Evolutionary conservation across 2,113 vertebrate species (phyloP).

Genomic region (Apodemus speciosus): DNA sequence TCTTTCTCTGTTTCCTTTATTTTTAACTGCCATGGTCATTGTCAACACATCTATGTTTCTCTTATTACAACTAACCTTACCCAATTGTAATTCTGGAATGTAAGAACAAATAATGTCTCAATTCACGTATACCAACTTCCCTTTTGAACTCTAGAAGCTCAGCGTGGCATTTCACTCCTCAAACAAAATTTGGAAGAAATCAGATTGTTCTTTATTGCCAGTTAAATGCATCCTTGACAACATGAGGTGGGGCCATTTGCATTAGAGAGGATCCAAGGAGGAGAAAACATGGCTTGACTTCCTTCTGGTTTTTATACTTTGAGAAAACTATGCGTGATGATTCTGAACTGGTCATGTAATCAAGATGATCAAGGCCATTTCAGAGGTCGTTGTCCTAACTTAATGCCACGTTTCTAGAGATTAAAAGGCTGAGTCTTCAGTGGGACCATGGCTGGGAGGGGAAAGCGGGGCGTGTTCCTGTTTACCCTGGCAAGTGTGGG

Average conservation of each 20-base stretch:
- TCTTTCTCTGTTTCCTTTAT: conserved; percentile 58
- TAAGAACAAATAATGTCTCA: conserved; percentile 51
- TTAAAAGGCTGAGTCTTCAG: conserved; percentile 82
- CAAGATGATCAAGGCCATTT: conserved; percentile 74
- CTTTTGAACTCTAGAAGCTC: conserved; percentile 78
- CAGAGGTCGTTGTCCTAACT: conserved; percentile 73
- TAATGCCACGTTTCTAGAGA: conserved; percentile 85
- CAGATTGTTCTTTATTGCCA: not conserved
- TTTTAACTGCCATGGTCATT: conserved; percentile 74
- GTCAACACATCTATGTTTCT: conserved; percentile 63
- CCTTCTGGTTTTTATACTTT: conserved; percentile 36
- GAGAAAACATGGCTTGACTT: not conserved
- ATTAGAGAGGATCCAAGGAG: not conserved
- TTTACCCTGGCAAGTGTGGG: conserved; percentile 63
- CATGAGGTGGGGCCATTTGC: not conserved
- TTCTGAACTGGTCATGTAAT: conserved; percentile 70
- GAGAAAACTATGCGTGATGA: conserved; percentile 48
- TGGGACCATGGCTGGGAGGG: conserved; percentile 52
- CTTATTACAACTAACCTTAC: conserved; percentile 61
- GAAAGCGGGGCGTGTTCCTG: conserved; percentile 51
- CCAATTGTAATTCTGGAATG: conserved; percentile 59
- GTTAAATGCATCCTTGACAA: not conserved
- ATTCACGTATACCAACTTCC: conserved; percentile 44
- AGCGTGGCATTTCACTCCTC: conserved; percentile 47
- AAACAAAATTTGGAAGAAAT: not conserved